A percentile compares a stretch with the other conserved stretches of the same genome.
phyloP scores from a whole-genome alignment of 2,888 invertebrate genomes.

The Trachelus iudaicus region DNA sequence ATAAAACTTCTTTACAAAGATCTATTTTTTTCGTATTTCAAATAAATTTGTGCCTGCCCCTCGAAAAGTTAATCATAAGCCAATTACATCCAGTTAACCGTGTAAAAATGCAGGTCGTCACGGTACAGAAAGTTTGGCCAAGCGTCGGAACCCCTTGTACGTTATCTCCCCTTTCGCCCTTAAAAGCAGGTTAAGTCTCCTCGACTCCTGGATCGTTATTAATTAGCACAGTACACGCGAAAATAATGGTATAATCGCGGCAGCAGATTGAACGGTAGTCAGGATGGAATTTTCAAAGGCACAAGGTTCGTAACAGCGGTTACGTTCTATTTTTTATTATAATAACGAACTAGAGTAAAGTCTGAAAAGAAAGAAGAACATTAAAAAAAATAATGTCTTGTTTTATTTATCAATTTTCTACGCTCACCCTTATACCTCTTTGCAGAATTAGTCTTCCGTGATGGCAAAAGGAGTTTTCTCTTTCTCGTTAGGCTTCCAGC shows the following conservation, averaged over 20 bases:
- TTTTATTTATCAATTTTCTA: not conserved
- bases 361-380: not conserved
- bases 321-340: not conserved
- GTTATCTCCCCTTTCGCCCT: not conserved
- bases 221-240: not conserved
- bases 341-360: not conserved
- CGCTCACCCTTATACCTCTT: not conserved
- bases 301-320: not conserved
- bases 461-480: slow-evolving; percentile 19
- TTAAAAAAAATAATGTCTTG: not conserved
- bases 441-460: slow-evolving; percentile 12
- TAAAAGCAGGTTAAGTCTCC: not conserved
- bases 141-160: not conserved
- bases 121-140: not conserved
- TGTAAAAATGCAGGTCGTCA: not conserved
- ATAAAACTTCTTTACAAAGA: no score
- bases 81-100: not conserved
- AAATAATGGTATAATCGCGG: not conserved
- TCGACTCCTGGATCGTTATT: not conserved
- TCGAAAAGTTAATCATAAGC: not conserved
- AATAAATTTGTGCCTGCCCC: no score
- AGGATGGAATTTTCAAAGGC: not conserved
- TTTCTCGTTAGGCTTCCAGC: not conserved
- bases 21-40: no score
- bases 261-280: not conserved